Base-by-base conservation (phyloP, 2,888 invertebrate genomes). In the Sipha maydis region DNA sequence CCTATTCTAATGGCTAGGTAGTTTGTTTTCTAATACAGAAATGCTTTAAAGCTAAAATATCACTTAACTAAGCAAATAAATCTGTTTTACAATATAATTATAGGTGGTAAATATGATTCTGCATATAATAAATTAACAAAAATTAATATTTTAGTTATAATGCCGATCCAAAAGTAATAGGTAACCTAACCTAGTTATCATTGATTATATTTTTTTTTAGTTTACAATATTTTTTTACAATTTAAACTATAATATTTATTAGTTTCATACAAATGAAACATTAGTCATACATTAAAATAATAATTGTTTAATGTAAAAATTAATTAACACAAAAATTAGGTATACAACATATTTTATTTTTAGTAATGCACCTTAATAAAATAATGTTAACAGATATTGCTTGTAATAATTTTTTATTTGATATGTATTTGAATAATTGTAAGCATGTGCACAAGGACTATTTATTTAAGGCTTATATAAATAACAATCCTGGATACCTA, bases 11-110 rank as follows among this genome's bases (percentile, higher is more conserved):
- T 83, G 71, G 48, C 69, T 71, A 61, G 61, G 61, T 61, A 71
- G 17, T 41, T 76, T 84, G 80, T 82, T 31, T 78, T 69, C 69
- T 67, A 85, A 78, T 54, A 77, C 61, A 85, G 85, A 67, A 31
- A 85, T 19, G 67, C 48, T 78, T 78, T 85, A 85, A 85, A 85
- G 77, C 85, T 78, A 85, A 77, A 78, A 78, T 21, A 85, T 85
- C 69, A 78, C 61, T 78, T 85, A 78, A 34, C 4, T 67, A 78
- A 69, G 54, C 69, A 78, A 78, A 85, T 69, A 78, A 76, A 76
- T 54, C n/a, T 78, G n/a, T 85, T 41, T 69, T 78, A 85, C 77
- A 78, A 85, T 85, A 85, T 69, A 78, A 78, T 85, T 77, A 85
- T 38, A 77, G 17, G 54, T 69, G 69, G 48, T 69, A 34, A 69